Base-by-base conservation (phyloP, 2,113 vertebrate genomes). In the Phyllostomus discolor region DNA sequence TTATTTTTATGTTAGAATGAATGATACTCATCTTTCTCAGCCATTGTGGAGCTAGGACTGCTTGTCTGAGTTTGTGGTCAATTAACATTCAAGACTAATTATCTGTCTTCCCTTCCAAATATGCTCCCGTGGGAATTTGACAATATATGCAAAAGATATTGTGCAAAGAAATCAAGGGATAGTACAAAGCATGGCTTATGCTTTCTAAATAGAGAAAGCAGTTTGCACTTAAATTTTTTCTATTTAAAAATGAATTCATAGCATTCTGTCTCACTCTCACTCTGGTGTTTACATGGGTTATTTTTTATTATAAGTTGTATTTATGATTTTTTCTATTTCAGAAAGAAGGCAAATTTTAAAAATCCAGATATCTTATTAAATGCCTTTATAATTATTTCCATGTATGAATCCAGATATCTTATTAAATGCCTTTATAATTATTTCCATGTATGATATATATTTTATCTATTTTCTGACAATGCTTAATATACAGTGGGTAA, bases 351-450 rank as follows among this genome's bases (percentile, higher is more conserved):
- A 69, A 95, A 93, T 91, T 69, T 70, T 76, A 69, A 64, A 87
- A 96, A 96, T 76, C 69, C 26, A 88, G 7, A 16, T 90, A 83
- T 62, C 66, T 96, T 94, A 84, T 91, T 96, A 93, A 96, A 95
- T 62, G 17, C 52, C 31, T 81, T 59, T 78, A 43, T 89, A 81
- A 76, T 92, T 73, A 52, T 80, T 94, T 75, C 92, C 76, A 79
- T 38, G 62, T 73, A 70, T 66, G 28, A 89, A 96, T 76, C 69
- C 26, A 88, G 7, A 16, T 90, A 83, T 62, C 66, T 96, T 94
- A 84, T 91, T 96, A 93, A 96, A 95, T 62, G 17, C 52, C 31
- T 81, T 59, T 78, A 43, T 89, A 81, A 76, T 92, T 73, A 52
- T 80, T 94, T 75, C 92, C 76, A 79, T 38, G 62, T 73, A 70